phyloP scores from a whole-genome alignment of 2,797 vertebrate species.

The Syncerus caffer region DNA sequence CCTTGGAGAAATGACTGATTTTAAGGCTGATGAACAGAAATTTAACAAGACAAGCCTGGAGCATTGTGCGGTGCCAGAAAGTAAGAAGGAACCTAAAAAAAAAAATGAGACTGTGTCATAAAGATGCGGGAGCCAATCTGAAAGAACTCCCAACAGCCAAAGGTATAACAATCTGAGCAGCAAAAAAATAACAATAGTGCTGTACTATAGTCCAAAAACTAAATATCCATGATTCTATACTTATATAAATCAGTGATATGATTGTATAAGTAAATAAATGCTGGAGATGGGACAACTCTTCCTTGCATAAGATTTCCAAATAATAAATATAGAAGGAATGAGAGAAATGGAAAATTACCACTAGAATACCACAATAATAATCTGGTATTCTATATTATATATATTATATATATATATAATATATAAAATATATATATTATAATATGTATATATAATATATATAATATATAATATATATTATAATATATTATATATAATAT shows the following conservation, averaged over 20 bases:
- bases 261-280: constrained; percentile 30
- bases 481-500: no score
- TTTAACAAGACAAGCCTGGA: not conserved
- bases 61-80: not conserved
- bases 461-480: no score
- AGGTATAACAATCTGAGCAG: not conserved
- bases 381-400: no score
- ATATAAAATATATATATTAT: no score
- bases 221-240: not conserved
- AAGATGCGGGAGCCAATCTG: not conserved
- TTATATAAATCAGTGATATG: not conserved
- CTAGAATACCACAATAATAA: not conserved
- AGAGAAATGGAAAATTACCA: not conserved
- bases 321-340: constrained; percentile 2
- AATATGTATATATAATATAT: no score
- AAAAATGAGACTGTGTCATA: not conserved
- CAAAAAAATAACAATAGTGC: not conserved
- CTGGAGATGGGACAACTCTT: not conserved
- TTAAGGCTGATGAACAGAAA: not conserved
- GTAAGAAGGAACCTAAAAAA: not conserved
- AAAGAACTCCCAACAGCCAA: constrained; percentile 3
- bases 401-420: no score
- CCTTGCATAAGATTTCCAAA: not conserved
- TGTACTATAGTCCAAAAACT: not conserved
- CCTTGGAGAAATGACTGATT: not conserved